Evolutionary conservation across 2,113 vertebrate genomes (phyloP), one percentile per base, ranked within the genome.

Genomic region (Pygoscelis adeliae): DNA sequence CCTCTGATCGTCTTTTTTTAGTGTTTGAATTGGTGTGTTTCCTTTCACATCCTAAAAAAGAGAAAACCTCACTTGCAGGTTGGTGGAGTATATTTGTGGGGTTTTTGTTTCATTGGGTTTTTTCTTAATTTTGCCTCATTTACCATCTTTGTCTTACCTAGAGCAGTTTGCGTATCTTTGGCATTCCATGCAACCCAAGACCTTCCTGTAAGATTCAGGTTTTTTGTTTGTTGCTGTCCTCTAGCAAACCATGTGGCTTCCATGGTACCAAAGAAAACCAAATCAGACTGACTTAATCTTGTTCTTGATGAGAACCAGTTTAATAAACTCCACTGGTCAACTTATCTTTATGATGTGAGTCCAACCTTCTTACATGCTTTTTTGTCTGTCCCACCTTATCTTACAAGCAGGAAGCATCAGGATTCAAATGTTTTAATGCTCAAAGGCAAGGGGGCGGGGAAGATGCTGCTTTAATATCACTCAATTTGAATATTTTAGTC

Each of bases 401-500:
- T 46, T 74, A 32, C 6, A n/a, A 44, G 32, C 38, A 10, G 40
- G 38, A 58, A 70, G 16, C 12, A n/a, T 63, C 46, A 70, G 36
- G 11, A 42, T 79, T 62, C 11, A 32, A 49, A 36, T 27, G 16
- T 29, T 49, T 40, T 42, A 17, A 44, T 2, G 9, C 21, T 67
- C 8, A 21, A 47, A 46, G 49, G 7, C 42, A 42, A 42, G 34
- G 8, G 16, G 16, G 46, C 2, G 4, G 7, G 22, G 11, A 5
- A 63, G 13, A 19, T 30, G 21, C 9, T 19, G 5, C 66, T 89
- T 70, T 85, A 59, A 6, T 76, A 30, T 38, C 2, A 20, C 29
- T 49, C 30, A 63, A 10, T 83, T 94, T 91, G 44, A 36, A 83
- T 94, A 87, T 83, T 66, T 25, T 73, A 42, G 91, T 97, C 98